Evolutionary conservation across 2,113 vertebrate species (phyloP).

Genomic region (Mus pahari): DNA sequence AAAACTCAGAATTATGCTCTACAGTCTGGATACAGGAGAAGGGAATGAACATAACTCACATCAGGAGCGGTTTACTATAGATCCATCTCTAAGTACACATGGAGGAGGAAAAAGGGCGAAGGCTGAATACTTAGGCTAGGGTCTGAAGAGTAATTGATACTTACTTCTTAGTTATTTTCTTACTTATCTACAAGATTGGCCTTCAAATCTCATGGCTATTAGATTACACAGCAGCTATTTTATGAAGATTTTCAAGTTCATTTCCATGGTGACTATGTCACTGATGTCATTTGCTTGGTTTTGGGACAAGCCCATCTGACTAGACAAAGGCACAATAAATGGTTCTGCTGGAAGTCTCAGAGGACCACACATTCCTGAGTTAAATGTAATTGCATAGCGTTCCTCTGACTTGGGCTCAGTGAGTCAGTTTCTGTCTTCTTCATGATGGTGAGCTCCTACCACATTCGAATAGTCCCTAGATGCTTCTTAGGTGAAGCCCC

Average conservation of each 20-base stretch:
- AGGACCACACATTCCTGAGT: background rate
- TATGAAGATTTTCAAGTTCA: conserved; percentile 9
- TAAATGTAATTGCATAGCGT: background rate
- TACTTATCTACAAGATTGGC: background rate
- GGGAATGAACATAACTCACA: background rate
- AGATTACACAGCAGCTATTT: conserved; percentile 25
- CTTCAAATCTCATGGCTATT: conserved; percentile 25
- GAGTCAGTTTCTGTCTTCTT: background rate
- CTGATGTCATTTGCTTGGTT: background rate
- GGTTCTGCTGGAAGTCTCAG: background rate
- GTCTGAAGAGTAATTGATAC: background rate
- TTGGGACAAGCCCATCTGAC: background rate
- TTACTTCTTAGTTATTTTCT: background rate
- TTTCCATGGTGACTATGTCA: background rate
- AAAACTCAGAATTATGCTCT: background rate
- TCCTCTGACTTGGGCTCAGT: background rate
- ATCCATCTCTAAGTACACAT: background rate
- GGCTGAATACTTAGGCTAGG: background rate
- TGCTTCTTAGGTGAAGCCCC: background rate
- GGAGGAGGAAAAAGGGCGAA: background rate
- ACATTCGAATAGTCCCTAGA: conserved; percentile 11
- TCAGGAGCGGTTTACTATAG: background rate
- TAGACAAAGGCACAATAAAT: background rate
- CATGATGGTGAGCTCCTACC: background rate
- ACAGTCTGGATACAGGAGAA: background rate